These are phyloP conservation scores for Teleogryllus oceanicus DNA, from an alignment of 2,888 invertebrate species.

Conservation along the genomic window DNA sequence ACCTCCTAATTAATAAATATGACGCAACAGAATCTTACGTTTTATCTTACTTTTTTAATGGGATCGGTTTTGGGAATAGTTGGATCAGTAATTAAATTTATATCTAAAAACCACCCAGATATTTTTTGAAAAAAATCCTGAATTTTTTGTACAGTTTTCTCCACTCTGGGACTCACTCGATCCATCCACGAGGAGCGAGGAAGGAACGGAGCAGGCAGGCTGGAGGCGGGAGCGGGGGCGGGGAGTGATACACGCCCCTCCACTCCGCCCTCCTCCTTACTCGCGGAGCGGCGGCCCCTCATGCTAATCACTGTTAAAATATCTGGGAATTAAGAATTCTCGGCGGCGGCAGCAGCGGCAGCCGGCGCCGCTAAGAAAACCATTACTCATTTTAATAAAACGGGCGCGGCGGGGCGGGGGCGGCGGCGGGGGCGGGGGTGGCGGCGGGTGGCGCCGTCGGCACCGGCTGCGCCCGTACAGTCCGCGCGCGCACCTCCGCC, in stretches of 20 bases:
- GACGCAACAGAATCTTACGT: too few relatives aligned
- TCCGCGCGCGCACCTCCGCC: conserved; percentile 4
- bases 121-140: too few relatives aligned
- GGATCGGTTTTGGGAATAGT: too few relatives aligned
- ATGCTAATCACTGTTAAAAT: conserved; percentile 18
- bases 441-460: background rate
- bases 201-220: background rate
- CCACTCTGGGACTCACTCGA: background rate
- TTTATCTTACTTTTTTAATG: too few relatives aligned
- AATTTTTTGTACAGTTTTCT: background rate
- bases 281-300: background rate
- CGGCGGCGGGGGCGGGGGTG: background rate
- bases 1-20: too few relatives aligned
- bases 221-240: too few relatives aligned
- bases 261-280: background rate
- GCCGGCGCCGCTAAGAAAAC: conserved; percentile 34
- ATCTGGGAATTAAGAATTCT: conserved; percentile 10
- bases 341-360: conserved; percentile 7
- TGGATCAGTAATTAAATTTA: too few relatives aligned
- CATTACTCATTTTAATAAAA: conserved; percentile 39
- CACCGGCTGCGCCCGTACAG: conserved; percentile 21
- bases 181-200: background rate
- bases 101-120: too few relatives aligned
- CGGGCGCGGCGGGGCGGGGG: conserved; percentile 26
- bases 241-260: background rate